Percentiles rank a stretch among this genome's conserved stretches.
Conservation (phyloP, 2,797 vertebrate species). For the Psittacula derbiana region DNA sequence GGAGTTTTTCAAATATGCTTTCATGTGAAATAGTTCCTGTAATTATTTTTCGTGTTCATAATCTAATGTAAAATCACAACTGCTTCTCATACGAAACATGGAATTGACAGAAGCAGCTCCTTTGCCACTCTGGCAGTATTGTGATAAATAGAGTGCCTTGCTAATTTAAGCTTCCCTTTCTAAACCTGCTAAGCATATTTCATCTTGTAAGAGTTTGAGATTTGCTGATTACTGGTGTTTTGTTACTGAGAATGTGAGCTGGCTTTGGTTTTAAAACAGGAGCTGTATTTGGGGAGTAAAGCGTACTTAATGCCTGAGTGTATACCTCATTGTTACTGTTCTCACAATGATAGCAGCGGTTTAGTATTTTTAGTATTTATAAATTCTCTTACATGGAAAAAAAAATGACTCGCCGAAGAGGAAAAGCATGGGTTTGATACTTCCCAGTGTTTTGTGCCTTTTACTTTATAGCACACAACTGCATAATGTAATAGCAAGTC, state of each 20-base stretch:
- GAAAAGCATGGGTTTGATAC: not conserved
- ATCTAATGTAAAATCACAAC: not conserved
- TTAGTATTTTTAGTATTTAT: conserved; percentile 17
- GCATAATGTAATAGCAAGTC: conserved; percentile 11
- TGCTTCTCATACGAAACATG: not conserved
- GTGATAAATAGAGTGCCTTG: not conserved
- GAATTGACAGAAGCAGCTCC: not conserved
- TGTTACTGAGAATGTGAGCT: not conserved
- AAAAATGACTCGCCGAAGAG: not conserved
- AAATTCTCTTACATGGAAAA: not conserved
- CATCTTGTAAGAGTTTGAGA: not conserved
- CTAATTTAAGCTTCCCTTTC: not conserved
- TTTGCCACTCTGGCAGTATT: not conserved
- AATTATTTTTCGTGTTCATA: not conserved
- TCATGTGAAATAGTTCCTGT: not conserved
- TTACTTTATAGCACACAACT: not conserved
- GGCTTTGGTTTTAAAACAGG: not conserved
- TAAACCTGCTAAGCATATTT: not conserved
- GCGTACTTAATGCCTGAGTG: not conserved
- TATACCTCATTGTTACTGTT: not conserved
- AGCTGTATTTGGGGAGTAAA: not conserved
- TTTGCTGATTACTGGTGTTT: not conserved
- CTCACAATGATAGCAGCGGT: not conserved
- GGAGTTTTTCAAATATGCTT: not conserved
- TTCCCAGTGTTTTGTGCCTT: not conserved